These are phyloP conservation scores for Pristionchus fissidentatus DNA, from an alignment of 2,888 invertebrate species.

Conservation along the genomic window DNA sequence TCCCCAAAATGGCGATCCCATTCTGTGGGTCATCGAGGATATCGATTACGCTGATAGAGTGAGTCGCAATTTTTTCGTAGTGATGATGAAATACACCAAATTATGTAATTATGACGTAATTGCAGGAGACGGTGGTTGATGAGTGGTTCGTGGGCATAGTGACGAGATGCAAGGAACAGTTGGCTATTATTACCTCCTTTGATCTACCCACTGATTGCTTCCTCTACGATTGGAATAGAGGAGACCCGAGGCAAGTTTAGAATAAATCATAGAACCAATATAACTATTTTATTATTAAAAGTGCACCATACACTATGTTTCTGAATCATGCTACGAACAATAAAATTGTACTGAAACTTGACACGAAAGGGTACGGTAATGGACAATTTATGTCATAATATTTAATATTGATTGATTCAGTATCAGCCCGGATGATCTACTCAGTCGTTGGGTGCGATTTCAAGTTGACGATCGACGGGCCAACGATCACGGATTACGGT, in stretches of 20 bases:
- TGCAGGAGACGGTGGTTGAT: too few species aligned
- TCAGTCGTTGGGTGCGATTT: constrained; percentile 18
- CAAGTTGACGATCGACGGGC: neutral
- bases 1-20: neutral
- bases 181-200: neutral
- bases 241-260: too few species aligned
- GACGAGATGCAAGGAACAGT: neutral
- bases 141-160: constrained; percentile 23
- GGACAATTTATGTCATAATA: too few species aligned
- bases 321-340: too few species aligned
- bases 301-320: too few species aligned
- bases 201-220: neutral
- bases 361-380: too few species aligned
- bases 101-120: too few species aligned
- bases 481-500: constrained; percentile 1
- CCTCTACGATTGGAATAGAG: constrained; percentile 7
- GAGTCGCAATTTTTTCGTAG: too few species aligned
- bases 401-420: too few species aligned
- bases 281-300: neutral
- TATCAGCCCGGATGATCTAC: neutral
- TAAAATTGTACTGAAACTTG: too few species aligned
- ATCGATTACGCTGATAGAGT: constrained; percentile 2
- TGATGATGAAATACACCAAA: too few species aligned
- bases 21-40: constrained; percentile 6
- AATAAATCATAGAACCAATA: neutral